Evolutionary conservation across 2,888 invertebrate genomes (phyloP).

Genomic region (Liposcelis brunnea): DNA sequence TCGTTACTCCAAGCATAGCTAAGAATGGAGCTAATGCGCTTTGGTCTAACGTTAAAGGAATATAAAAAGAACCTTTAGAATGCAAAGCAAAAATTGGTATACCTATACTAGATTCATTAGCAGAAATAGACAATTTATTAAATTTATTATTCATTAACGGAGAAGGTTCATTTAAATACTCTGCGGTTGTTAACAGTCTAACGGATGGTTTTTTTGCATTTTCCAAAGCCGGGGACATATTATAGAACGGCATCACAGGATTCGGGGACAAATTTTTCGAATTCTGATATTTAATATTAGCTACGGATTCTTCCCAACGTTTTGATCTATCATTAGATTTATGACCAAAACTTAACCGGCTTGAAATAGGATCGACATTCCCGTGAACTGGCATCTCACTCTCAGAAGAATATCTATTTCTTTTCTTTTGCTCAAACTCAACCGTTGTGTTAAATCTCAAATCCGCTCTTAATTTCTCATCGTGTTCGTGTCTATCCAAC

Average conservation of each 20-base stretch:
- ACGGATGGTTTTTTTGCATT: not conserved
- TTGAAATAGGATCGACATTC: no score
- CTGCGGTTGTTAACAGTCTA: no score
- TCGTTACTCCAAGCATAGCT: not conserved
- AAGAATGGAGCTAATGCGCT: constrained; percentile 51
- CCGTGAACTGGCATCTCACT: no score
- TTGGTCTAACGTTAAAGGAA: constrained; percentile 68
- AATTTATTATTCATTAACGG: no score
- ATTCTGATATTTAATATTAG: not conserved
- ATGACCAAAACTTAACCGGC: constrained; percentile 4
- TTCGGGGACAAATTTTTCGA: not conserved
- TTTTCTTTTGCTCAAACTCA: no score
- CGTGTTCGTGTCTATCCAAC: no score
- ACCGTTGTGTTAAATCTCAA: no score
- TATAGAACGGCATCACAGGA: not conserved
- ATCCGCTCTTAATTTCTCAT: no score
- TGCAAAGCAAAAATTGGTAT: constrained; percentile 84
- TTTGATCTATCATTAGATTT: not conserved
- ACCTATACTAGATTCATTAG: constrained; percentile 17
- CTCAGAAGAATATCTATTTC: no score
- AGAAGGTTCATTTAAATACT: no score
- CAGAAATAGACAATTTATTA: no score
- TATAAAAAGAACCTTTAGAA: constrained; percentile 73
- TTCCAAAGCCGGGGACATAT: not conserved
- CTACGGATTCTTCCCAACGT: no score